Evolutionary conservation across 2,113 vertebrate species (phyloP).

Genomic region (Alligator sinensis): DNA sequence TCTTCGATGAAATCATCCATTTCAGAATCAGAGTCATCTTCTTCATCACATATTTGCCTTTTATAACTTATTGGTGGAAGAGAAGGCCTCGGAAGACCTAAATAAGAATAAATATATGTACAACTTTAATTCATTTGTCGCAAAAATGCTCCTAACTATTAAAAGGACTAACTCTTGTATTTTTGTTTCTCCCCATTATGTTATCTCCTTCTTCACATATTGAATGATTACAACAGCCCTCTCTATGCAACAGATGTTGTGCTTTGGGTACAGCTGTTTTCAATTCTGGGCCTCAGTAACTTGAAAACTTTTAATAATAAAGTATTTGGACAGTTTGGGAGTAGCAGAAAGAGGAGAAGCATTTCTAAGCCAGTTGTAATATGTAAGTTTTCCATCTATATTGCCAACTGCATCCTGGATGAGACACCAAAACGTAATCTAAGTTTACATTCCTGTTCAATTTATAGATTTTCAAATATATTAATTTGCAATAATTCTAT

Average conservation of each 20-base stretch:
- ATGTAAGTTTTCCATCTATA: background rate
- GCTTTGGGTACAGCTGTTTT: background rate
- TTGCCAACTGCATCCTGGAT: background rate
- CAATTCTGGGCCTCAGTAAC: background rate
- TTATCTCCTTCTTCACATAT: background rate
- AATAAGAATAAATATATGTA: background rate
- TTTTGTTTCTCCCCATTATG: background rate
- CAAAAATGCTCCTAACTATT: background rate
- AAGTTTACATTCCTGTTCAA: background rate
- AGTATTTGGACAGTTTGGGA: background rate
- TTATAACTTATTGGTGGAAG: slow-evolving; percentile 84
- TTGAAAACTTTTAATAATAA: background rate
- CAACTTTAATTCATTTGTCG: background rate
- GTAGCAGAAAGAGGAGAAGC: slow-evolving; percentile 1
- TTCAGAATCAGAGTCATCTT: slow-evolving; percentile 94
- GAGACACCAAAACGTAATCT: background rate
- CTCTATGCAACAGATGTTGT: background rate
- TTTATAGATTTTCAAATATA: background rate
- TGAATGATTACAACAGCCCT: background rate
- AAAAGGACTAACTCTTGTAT: background rate
- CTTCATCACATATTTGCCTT: slow-evolving; percentile 85
- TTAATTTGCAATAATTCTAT: background rate
- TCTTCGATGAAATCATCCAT: slow-evolving; percentile 99
- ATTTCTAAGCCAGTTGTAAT: background rate
- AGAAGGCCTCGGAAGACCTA: slow-evolving; percentile 80